Base-by-base conservation (phyloP, 2,888 invertebrate species). In the Phania funesta region DNA sequence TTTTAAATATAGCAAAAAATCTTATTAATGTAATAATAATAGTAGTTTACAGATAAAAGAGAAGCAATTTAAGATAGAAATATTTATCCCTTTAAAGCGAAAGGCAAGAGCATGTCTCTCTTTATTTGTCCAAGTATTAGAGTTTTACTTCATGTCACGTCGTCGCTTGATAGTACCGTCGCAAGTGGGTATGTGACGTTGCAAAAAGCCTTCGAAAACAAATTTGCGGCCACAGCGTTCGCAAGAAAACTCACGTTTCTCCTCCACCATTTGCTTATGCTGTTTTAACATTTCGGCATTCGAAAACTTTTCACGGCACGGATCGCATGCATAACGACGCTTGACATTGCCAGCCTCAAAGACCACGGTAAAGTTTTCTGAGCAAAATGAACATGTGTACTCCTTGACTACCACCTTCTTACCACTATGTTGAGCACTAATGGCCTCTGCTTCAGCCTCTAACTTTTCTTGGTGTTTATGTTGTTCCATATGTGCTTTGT, bases 151-250 rank as follows among this genome's bases (percentile, higher is more conserved):
- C 87, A 89, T 87, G 75, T 90, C 90, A 3, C 90, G 89, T 35
- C 91, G 89, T 1, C 91, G 87, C 81, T 91, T 91, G 62, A 90
- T 90, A 38, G 90, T 91, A 18, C 90, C 90, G 86, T 91, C 91
- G 79, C 90, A 91, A 22, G 88, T 88, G 16, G 91, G 91, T 79
- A 89, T 76, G 84, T 91, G 90, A 1, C 90, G 87, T 58, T 91
- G 90, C 22, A 91, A 84, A 84, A 91, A 91, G 7, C 90, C 90
- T 58, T 91, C 90, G 9, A 91, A 91, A 2, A 91, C 91, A 26
- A 91, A 91, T 71, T 90, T 90, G 16, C 90, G 86, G 0, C 91
- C 91, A 65, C 90, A 91, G 0, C 90, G 89, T 1, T 89, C 88
- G 67, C 90, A 91, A 62, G 86, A 87, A 22, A 89, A 91, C 13